Conservation (phyloP, 2,113 vertebrate species). For the Paradisaea rubra region DNA sequence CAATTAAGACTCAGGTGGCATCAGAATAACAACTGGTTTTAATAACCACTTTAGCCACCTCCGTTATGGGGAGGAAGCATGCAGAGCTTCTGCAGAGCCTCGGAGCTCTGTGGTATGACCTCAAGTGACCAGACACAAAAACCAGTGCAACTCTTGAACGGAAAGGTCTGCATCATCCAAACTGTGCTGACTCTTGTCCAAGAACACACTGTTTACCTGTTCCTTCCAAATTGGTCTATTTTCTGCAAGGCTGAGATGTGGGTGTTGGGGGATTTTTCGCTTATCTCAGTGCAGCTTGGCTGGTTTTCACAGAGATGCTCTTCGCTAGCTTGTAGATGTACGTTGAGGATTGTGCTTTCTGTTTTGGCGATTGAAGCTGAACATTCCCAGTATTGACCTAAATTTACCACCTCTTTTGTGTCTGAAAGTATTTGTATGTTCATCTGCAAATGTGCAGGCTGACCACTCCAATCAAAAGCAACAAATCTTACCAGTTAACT, state of each 20-base stretch:
- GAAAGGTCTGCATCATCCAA: constrained; percentile 21
- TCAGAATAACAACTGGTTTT: not conserved
- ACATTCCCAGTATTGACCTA: not conserved
- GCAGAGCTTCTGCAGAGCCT: not conserved
- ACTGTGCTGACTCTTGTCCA: not conserved
- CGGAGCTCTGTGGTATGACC: not conserved
- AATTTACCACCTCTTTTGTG: not conserved
- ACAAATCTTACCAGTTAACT: not conserved
- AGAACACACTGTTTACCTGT: constrained; percentile 43
- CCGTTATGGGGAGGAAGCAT: not conserved
- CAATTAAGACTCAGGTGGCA: constrained; percentile 30
- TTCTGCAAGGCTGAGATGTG: not conserved
- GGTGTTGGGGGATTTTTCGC: not conserved
- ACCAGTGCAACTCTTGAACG: not conserved
- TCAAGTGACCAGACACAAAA: not conserved
- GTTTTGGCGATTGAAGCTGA: not conserved
- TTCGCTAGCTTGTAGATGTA: not conserved
- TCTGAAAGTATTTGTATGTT: not conserved
- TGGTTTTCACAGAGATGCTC: not conserved
- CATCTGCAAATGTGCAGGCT: not conserved
- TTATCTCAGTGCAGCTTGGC: not conserved
- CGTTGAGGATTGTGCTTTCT: not conserved
- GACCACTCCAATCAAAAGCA: not conserved
- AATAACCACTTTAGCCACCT: constrained; percentile 7
- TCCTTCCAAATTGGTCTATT: not conserved